A percentile compares a stretch with the other conserved stretches of the same genome.
These are phyloP conservation scores for Engraulis encrasicolus DNA, from an alignment of 2,113 vertebrate genomes.

Conservation along the genomic window DNA sequence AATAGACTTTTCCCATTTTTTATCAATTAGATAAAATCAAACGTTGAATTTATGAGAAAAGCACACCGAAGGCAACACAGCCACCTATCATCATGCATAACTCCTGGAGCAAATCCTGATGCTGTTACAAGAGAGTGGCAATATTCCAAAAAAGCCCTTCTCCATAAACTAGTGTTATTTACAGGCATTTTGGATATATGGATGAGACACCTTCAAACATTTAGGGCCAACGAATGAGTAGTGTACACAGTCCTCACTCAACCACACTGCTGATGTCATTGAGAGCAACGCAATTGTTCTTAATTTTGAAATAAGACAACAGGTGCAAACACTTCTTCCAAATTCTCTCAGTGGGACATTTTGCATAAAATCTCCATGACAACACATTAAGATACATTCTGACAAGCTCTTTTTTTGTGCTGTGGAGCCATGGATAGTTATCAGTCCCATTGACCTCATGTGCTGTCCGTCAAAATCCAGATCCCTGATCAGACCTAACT, in stretches of 20 bases:
- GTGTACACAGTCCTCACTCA: neutral
- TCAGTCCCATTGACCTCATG: slow-evolving; percentile 52
- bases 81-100: neutral
- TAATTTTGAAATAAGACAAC: slow-evolving; percentile 31
- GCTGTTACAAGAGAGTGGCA: neutral
- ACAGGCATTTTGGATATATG: neutral
- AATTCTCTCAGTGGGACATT: slow-evolving; percentile 72
- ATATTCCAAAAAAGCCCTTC: neutral
- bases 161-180: neutral
- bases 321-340: slow-evolving; percentile 57
- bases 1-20: neutral
- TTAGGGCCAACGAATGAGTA: neutral
- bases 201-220: neutral
- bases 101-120: neutral
- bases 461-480: slow-evolving; percentile 48
- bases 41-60: neutral
- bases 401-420: slow-evolving; percentile 68
- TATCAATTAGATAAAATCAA: neutral
- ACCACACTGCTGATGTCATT: neutral
- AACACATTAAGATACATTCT: slow-evolving; percentile 69
- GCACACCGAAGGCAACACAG: neutral
- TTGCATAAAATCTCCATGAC: slow-evolving; percentile 74
- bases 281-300: slow-evolving; percentile 23
- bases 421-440: slow-evolving; percentile 48
- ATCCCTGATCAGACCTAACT: slow-evolving; percentile 54